Evolutionary conservation across 2,888 invertebrate species (phyloP), one percentile per base, ranked within the genome.

Genomic region (Tricholauxania praeusta): DNA sequence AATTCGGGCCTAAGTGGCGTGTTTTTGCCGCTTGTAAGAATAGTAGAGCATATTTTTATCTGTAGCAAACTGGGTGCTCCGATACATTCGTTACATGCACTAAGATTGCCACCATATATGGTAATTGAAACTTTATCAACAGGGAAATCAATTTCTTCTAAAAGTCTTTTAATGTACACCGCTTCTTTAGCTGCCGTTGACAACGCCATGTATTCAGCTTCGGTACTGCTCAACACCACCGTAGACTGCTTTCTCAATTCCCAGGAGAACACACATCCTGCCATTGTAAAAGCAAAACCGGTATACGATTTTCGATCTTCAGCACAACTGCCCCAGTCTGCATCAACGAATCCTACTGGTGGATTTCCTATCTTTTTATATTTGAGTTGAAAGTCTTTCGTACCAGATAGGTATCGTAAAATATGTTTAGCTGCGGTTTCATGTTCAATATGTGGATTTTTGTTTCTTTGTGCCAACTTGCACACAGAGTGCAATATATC

Each of bases 381-480:
- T 12, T 22, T 39, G 12, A 73, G 12, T 15, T 71, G 1, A 17
- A 52, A 1, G 74, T 73, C 15, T 12, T 62, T 12, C 10, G 28
- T 62, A 8, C 12, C 48, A 39, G 6, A 14, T 48, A 78, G 66
- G 48, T 77, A 78, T 12, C 74, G 64, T 28, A 78, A 63, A 28
- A 79, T 59, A 63, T 76, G 78, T 39, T 77, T 77, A 19, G 72
- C 75, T 15, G 74, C 76, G 2, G 17, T 67, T 67, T 75, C 32
- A 71, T 78, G 76, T 17, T 77, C 78, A 8, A 17, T 14, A 52
- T 79, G 77, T 8, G 77, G 79, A 52, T 77, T 65, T 1, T 49
- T 52, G 48, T 76, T 78, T 10, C 48, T 62, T 51, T 79, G 76
- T 4, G 78, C 71, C 5, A 77, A 22, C 49, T 78, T 75, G 12